Conservation (phyloP, 1,140 invertebrate genomes). For the Zaprionus davidi region DNA sequence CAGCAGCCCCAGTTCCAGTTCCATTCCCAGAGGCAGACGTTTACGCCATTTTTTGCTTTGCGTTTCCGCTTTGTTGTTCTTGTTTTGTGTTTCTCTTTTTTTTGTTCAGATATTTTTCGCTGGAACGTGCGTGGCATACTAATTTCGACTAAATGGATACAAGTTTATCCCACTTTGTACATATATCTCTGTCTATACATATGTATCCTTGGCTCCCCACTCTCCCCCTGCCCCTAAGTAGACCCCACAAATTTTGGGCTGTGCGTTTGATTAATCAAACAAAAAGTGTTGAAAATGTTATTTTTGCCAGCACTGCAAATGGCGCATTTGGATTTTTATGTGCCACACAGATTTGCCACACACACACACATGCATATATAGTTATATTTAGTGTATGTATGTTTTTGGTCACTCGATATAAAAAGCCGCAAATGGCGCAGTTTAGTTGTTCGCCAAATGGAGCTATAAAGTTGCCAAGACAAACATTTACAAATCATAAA, state of each 20-base stretch:
- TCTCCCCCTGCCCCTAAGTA: not conserved
- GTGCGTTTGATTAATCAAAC: conserved; percentile 75
- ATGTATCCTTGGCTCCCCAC: conserved; percentile 2
- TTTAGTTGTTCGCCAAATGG: conserved; percentile 56
- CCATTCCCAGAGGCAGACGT: conserved; percentile 28
- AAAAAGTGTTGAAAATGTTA: conserved; percentile 81
- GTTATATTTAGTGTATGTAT: conserved; percentile 23
- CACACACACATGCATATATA: conserved; percentile 22
- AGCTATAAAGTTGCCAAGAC: conserved; percentile 69
- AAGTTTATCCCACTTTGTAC: conserved; percentile 24
- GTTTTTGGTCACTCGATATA: conserved; percentile 42
- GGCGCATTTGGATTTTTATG: conserved; percentile 76
- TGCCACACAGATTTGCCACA: conserved; percentile 62
- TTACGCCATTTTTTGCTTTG: conserved; percentile 51
- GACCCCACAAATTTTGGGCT: not conserved
- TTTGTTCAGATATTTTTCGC: conserved; percentile 39
- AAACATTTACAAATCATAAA: conserved; percentile 82
- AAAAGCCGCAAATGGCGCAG: conserved; percentile 69
- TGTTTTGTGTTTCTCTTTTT: conserved; percentile 30
- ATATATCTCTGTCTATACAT: conserved; percentile 14
- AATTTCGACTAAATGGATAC: conserved; percentile 73
- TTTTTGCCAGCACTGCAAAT: conserved; percentile 74
- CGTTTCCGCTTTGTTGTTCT: conserved; percentile 65
- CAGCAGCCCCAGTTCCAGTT: not conserved
- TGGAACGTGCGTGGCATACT: conserved; percentile 77